These are phyloP conservation scores for Bos javanicus DNA, from an alignment of 2,113 vertebrate species.

Conservation along the genomic window DNA sequence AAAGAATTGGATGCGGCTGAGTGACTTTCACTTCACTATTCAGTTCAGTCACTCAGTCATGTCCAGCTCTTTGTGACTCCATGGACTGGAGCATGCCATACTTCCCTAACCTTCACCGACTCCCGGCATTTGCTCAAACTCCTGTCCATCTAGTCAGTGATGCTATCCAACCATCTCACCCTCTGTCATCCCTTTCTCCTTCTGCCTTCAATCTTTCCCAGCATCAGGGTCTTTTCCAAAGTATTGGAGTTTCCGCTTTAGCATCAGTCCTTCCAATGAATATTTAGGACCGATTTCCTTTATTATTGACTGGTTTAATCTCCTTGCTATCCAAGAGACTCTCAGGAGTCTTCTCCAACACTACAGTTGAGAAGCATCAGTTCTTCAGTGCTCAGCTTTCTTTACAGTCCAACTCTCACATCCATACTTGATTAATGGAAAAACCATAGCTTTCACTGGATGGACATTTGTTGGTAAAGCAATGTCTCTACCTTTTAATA, in stretches of 20 bases:
- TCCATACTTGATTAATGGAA: neutral
- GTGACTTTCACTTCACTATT: neutral
- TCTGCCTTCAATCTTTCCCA: neutral
- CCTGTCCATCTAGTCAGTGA: neutral
- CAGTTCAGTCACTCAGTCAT: neutral
- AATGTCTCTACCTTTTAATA: neutral
- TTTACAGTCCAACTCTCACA: neutral
- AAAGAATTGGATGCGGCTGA: fast-evolving
- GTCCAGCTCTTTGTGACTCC: fast-evolving
- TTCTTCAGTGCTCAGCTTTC: neutral
- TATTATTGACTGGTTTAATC: neutral
- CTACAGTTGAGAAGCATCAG: neutral
- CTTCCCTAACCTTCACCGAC: neutral
- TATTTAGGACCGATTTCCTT: neutral
- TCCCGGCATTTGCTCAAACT: neutral
- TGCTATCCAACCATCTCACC: neutral
- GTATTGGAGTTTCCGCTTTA: neutral
- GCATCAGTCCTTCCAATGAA: neutral
- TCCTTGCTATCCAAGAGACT: neutral
- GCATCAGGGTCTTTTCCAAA: neutral
- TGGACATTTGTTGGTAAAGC: neutral
- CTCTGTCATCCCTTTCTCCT: neutral
- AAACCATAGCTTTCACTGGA: neutral
- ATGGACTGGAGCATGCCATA: neutral
- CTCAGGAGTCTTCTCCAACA: neutral